Conservation (phyloP, 2,113 vertebrate species). For the Carassius auratus region DNA sequence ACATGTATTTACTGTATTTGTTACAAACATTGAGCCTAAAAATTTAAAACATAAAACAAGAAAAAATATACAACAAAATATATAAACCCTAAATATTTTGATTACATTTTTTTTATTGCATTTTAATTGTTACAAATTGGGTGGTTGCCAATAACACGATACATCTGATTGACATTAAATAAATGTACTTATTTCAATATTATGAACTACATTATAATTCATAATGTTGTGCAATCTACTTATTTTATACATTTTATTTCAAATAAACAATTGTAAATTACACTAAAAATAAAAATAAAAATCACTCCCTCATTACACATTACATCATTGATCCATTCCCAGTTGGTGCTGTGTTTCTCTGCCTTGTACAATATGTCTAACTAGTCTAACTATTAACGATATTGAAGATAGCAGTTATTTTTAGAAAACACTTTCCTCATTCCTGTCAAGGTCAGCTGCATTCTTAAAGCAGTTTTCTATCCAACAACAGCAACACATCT, state of each 20-base stretch:
- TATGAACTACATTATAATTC: too few species aligned
- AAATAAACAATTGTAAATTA: too few species aligned
- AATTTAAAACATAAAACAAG: background rate
- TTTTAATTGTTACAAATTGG: background rate
- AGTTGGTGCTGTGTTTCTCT: background rate
- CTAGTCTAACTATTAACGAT: background rate
- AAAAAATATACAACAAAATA: background rate
- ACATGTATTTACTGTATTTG: too few species aligned
- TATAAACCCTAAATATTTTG: background rate
- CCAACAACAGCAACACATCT: background rate
- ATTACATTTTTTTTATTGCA: background rate
- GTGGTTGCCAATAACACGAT: background rate
- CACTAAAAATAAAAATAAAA: too few species aligned
- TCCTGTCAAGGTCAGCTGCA: conserved; percentile 9
- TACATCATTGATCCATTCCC: background rate
- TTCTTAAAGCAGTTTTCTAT: background rate
- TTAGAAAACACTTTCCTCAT: conserved; percentile 18
- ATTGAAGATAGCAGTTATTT: conserved; percentile 2
- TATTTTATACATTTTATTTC: background rate
- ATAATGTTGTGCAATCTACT: too few species aligned
- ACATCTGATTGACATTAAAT: background rate
- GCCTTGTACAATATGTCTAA: background rate
- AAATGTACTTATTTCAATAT: background rate
- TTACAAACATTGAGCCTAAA: background rate
- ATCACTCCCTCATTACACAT: background rate